Base-by-base conservation (phyloP, 2,797 vertebrate species). In the Zenarchopterus dispar region DNA sequence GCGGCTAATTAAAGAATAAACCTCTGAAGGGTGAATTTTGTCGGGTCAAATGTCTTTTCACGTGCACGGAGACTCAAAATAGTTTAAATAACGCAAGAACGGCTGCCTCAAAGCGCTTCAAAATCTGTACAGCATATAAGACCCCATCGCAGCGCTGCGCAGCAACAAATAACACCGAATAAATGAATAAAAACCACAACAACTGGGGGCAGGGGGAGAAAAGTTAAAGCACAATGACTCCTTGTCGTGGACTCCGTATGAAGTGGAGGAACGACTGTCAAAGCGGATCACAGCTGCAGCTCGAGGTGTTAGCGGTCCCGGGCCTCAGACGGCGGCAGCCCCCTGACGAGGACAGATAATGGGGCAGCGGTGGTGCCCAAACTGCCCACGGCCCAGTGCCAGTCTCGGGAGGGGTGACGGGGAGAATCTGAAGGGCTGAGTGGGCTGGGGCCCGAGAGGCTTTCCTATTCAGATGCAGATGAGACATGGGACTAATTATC, bases 401-500 rank as follows among this genome's bases (percentile, higher is more conserved):
- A 81, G 64, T 76, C 46, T 57, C 41, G 8, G 43, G 7, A 28
- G 28, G 26, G 11, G 23, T 19, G 6, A 26, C 28, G 9, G 2
- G 21, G 2, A 50, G 8, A 39, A 39, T 39, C 3, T 39, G 36
- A 39, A 39, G 36, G 36, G 36, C 13, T 9, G 21, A 56, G 19
- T 33, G 8, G 8, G 19, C n/a, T 16, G 50, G 26, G 75, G 48
- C 21, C 1, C 0, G 2, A 66, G 72, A 58, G 69, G 63, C 41
- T 48, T 59, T 71, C 73, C 73, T 70, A 47, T 76, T 87, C 80
- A 78, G 68, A 91, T 80, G 77, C 80, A 88, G 75, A 89, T 80
- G 83, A 88, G 84, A 89, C 84, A 82, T 76, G 86, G 82, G 77
- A 67, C 89, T 91, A 89, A 92, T 92, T 87, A 91, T 88, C 86